Base-by-base conservation (phyloP, 2,888 invertebrate species). In the Cryptophagus acutangulus region DNA sequence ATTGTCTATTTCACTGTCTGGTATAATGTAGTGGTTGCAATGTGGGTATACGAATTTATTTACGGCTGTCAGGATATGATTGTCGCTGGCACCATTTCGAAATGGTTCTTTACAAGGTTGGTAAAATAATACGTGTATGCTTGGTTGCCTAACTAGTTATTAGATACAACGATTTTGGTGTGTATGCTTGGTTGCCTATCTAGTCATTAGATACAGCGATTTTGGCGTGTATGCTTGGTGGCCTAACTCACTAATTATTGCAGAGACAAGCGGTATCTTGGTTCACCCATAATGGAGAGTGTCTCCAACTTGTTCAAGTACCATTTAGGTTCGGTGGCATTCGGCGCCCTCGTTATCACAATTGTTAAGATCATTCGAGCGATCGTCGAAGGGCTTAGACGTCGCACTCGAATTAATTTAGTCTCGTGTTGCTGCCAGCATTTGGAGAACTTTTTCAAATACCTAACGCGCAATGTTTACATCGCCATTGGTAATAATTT, bases 261-360 rank as follows among this genome's bases (percentile, higher is more conserved):
- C n/a, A n/a, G n/a, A n/a, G 9, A 26, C 9, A 26, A 26, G 9
- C n/a, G 12, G n/a, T 13, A n/a, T 3, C 9, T 26, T 3, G 9
- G 12, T 4, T 26, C 26, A 4, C 26, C 31, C 3, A 31, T 31
- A 15, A 15, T 62, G 2, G 63, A 58, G 15, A 75, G 76, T 43
- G 65, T 71, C 17, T 58, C 65, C 12, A 74, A 75, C 49, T 61
- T 81, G 33, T 50, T 75, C 2, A 63, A 78, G 20, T 87, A 80
- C 62, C 87, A 89, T 66, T 62, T 87, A 44, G 88, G 88, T 9
- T 82, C 87, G 0, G 74, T 87, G 6, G 85, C 87, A 1, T 75
- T 87, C 43, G 88, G 88, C 1, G 81, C 87, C 0, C 69, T 88
- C 35, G 65, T 88, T 15, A 81, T 88, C 38, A 82, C 85, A 16